Conservation (phyloP, 2,888 invertebrate species). For the Lasius platythorax region DNA sequence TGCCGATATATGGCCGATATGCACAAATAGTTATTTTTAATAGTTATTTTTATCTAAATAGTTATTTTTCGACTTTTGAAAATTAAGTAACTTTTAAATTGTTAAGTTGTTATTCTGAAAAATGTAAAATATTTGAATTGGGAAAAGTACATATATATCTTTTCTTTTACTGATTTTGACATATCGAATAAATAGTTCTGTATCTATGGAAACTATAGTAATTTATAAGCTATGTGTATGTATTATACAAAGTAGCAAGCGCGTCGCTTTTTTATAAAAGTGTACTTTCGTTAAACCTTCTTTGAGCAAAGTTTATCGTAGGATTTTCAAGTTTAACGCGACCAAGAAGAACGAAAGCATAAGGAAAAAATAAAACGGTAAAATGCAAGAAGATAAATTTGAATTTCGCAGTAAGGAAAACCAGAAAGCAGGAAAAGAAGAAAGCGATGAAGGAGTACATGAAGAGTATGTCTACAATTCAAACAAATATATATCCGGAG, state of each 20-base stretch:
- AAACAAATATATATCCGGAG: constrained; percentile 75
- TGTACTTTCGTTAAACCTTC: neutral
- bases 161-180: neutral
- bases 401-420: neutral
- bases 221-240: neutral
- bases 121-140: neutral
- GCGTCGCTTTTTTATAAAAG: neutral
- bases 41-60: neutral
- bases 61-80: neutral
- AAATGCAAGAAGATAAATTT: neutral
- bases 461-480: neutral
- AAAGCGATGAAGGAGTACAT: neutral
- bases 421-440: neutral
- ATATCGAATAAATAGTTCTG: neutral
- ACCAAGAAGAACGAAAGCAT: neutral
- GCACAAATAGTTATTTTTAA: too few species aligned
- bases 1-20: too few species aligned
- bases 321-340: neutral
- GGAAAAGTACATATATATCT: too few species aligned
- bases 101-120: neutral
- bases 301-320: neutral
- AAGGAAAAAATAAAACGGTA: neutral
- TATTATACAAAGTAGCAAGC: neutral
- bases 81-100: neutral
- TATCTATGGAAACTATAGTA: neutral